Conservation (phyloP, 2,888 invertebrate species). For the Trissoscelio sp. region DNA sequence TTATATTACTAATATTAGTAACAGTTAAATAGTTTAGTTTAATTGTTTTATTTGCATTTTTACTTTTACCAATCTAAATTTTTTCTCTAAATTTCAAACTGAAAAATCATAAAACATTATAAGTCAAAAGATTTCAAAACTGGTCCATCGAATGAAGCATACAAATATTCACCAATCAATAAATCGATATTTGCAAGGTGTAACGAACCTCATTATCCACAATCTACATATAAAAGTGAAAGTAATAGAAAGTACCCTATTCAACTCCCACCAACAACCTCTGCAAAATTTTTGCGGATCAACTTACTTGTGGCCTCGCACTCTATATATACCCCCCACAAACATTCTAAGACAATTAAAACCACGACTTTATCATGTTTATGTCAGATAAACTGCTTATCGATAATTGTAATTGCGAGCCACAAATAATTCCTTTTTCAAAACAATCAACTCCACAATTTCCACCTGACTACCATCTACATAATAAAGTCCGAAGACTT, state of each 20-base stretch:
- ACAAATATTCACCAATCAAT: no score
- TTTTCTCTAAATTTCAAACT: no score
- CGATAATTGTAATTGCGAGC: slow-evolving; percentile 16
- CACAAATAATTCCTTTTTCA: not conserved
- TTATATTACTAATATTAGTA: no score
- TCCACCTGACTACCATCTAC: not conserved
- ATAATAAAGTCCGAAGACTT: no score
- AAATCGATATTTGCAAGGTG: not conserved
- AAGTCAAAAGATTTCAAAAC: no score
- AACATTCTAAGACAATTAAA: slow-evolving; percentile 19
- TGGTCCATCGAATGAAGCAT: no score
- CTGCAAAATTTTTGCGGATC: slow-evolving; percentile 23
- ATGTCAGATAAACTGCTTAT: not conserved
- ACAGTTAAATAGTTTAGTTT: no score
- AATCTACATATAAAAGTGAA: slow-evolving; percentile 32
- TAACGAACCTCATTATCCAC: not conserved
- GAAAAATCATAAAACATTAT: not conserved
- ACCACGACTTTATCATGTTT: slow-evolving; percentile 19
- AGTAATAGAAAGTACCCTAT: slow-evolving; percentile 51
- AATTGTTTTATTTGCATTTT: no score
- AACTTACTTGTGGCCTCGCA: slow-evolving; percentile 4
- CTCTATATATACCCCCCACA: slow-evolving; percentile 30
- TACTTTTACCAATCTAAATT: no score
- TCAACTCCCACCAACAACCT: slow-evolving; percentile 1
- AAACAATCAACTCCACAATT: not conserved